phyloP scores from a whole-genome alignment of 2,797 vertebrate genomes.

The Argentina silus region DNA sequence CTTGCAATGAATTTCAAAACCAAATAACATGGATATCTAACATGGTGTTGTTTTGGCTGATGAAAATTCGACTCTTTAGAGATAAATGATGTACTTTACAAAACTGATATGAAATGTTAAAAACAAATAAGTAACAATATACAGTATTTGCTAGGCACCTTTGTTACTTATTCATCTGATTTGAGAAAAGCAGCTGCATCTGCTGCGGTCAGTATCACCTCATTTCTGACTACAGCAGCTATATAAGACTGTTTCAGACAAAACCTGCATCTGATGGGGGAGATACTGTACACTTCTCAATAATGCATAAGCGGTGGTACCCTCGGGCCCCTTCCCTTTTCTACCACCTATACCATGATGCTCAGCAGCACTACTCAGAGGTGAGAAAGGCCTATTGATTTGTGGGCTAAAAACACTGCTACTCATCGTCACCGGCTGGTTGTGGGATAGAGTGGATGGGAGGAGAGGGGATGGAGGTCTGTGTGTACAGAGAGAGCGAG shows the following conservation, averaged over 20 bases:
- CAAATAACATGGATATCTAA: too few species aligned
- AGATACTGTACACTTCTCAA: slow-evolving; percentile 73
- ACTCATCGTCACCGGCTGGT: slow-evolving; percentile 63
- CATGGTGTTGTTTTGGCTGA: too few species aligned
- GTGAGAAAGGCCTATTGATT: slow-evolving; percentile 74
- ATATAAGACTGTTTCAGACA: slow-evolving; percentile 70
- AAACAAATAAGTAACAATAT: too few species aligned
- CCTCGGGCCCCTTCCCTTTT: slow-evolving; percentile 57
- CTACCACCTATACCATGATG: slow-evolving; percentile 50
- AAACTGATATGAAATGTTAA: too few species aligned
- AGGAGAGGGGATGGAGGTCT: slow-evolving; percentile 27
- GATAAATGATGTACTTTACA: too few species aligned
- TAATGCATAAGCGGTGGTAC: slow-evolving; percentile 80
- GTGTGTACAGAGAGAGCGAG: background rate
- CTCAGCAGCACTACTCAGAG: slow-evolving; percentile 67
- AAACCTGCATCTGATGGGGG: slow-evolving; percentile 74
- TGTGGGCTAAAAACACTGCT: slow-evolving; percentile 67
- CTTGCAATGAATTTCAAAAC: too few species aligned
- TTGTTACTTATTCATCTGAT: too few species aligned
- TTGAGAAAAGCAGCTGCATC: slow-evolving; percentile 34
- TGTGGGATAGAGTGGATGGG: slow-evolving; percentile 52
- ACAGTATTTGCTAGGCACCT: too few species aligned
- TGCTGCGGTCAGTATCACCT: slow-evolving; percentile 71
- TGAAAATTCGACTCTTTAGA: too few species aligned
- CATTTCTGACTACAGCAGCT: slow-evolving; percentile 66